Conservation (phyloP, 2,797 vertebrate species). For the Petrocephalus sullivani region DNA sequence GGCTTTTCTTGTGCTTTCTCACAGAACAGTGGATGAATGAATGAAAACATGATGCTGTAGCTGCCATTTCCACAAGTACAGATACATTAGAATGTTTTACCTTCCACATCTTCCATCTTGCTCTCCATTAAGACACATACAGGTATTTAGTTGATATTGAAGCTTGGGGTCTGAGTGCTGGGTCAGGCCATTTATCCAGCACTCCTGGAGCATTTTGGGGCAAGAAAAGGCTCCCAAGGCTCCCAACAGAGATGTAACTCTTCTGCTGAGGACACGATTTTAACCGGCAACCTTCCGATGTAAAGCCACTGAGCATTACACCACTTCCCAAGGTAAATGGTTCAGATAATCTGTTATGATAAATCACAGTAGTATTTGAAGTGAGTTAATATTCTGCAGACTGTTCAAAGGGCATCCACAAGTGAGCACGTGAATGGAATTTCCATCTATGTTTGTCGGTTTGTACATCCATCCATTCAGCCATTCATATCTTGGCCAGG, state of each 20-base stretch:
- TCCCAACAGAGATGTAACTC: background rate
- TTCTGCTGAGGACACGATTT: background rate
- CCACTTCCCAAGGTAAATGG: background rate
- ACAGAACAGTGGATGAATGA: background rate
- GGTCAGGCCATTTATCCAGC: background rate
- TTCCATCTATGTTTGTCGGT: background rate
- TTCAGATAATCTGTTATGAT: background rate
- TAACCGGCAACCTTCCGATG: background rate
- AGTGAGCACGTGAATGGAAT: background rate
- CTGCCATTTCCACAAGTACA: background rate
- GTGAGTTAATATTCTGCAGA: background rate
- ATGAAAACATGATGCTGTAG: background rate
- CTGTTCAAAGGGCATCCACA: background rate
- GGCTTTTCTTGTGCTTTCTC: background rate
- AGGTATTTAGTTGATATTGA: background rate
- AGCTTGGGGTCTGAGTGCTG: background rate
- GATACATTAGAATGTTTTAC: background rate
- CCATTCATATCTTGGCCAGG: background rate
- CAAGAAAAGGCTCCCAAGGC: background rate
- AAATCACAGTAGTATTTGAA: background rate
- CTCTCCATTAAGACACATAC: background rate
- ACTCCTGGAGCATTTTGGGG: background rate
- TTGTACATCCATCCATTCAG: background rate
- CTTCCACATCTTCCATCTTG: background rate
- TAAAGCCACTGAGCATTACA: background rate